A percentile compares a stretch with the other conserved stretches of the same genome.
Evolutionary conservation across 2,888 invertebrate species (phyloP).

Genomic region (Dexiosoma caninum): DNA sequence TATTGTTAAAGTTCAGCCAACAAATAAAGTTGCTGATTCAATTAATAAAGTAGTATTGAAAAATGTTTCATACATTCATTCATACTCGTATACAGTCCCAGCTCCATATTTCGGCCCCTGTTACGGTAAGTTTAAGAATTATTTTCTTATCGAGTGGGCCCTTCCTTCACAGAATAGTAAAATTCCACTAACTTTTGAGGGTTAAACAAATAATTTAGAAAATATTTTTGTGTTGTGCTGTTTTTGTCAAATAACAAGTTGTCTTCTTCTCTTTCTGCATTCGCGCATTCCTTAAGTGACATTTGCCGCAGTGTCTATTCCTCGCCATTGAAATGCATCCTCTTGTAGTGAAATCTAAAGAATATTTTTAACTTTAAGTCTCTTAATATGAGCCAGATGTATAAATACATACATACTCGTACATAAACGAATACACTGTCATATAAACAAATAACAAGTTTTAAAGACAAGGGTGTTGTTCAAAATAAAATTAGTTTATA

Average conservation of each 20-base stretch:
- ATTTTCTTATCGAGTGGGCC: no score
- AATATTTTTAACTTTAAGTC: constrained; percentile 47
- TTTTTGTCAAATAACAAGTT: constrained; percentile 20
- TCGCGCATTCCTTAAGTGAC: constrained; percentile 53
- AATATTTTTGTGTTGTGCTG: neutral
- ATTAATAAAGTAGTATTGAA: no score
- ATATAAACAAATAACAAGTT: neutral
- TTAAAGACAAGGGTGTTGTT: constrained; percentile 14
- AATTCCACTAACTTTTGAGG: neutral
- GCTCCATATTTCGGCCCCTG: no score
- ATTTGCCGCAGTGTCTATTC: constrained; percentile 61
- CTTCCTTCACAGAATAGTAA: no score
- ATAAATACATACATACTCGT: neutral
- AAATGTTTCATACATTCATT: no score
- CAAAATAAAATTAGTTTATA: constrained; percentile 39
- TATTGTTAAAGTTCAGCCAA: no score
- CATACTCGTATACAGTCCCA: no score
- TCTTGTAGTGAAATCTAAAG: constrained; percentile 6
- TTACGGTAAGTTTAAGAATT: no score
- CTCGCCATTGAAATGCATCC: constrained; percentile 22
- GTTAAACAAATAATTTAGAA: constrained; percentile 12
- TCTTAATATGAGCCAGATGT: constrained; percentile 23
- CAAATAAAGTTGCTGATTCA: no score
- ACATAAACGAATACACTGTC: neutral
- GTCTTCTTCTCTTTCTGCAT: neutral